Base-by-base conservation (phyloP, 2,888 invertebrate species). In the Arge pagana region DNA sequence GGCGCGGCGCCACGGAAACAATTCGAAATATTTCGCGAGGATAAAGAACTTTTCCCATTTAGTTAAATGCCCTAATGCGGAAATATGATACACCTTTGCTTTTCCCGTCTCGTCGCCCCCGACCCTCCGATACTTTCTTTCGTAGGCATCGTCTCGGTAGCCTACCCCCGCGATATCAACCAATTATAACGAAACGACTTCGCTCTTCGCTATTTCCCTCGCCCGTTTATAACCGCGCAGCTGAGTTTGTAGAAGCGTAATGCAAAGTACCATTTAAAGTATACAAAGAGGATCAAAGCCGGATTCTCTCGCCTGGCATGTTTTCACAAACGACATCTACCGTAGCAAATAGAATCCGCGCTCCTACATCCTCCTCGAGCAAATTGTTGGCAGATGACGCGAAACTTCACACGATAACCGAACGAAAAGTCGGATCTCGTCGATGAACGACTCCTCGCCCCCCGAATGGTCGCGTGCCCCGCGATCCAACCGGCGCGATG, bases 181-280 rank as follows among this genome's bases (percentile, higher is more conserved):
- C 68, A 68, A 68, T 68, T 68, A 68, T 61, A 67, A 56, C 59
- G 63, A 62, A 68, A 68, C 61, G 60, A 59, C 58, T 58, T 50
- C 42, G 48, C 37, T 48, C 58, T 58, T 50, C 42, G 48, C 37
- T 48, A 41, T 33, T 31, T 55, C 33, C 35, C 41, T n/a, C n/a
- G n/a, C 16, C 33, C 60, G 58, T 58, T 65, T 65, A 62, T 63
- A 61, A 61, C 55, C 39, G n/a, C 50, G 58, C 59, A 55, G 43
- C 55, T 33, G 37, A 28, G n/a, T n/a, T n/a, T n/a, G n/a, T 71
- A 71, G 70, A 70, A 72, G 70, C 70, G 72, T 73, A 73, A 74
- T 73, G 71, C 71, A 72, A 72, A 73, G 71, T 65, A 67, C 71
- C n/a, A n/a, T n/a, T n/a, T n/a, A n/a, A n/a, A n/a, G n/a, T n/a